Evolutionary conservation across 2,113 vertebrate genomes (phyloP), one percentile per base, ranked within the genome.

Genomic region (Aspiorhynchus laticeps): DNA sequence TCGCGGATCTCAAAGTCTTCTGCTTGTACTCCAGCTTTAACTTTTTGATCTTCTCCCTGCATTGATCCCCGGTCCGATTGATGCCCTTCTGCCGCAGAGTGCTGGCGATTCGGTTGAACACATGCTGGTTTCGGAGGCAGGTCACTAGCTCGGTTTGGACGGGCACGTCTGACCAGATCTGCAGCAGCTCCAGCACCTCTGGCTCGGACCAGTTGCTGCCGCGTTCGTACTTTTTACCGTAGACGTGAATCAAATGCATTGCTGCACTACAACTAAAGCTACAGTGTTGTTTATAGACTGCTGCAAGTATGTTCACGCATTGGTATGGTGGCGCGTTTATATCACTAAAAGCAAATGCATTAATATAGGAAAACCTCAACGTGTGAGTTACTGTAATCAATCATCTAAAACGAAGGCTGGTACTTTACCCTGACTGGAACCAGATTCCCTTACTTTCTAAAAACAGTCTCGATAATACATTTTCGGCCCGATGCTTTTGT

Each of bases 11-110:
- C 4, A 93, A 85, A 5, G 92, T 93, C 26, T 96, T 97, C 89
- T 95, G 94, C 78, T 96, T 97, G 84, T 98, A 98, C 80, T 98
- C 97, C 90, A 98, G 92, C 91, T 97, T 98, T 96, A 98, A 97
- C 92, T 98, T 98, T 85, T 98, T 98, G 86, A 98, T 98, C 92
- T 98, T 97, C 93, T 97, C 97, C 28, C 96, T 90, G 92, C 96
- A 96, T 92, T 97, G 96, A 89, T 96, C 96, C 0, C 96, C 96
- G 0, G 96, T 97, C 12, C 96, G 95, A 86, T 94, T 96, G 90
- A 96, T 95, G 74, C 97, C 96, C 89, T 96, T 97, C 24, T 96
- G 95, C 11, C 94, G 92, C 91, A 97, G 86, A 71, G 96, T 92
- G 88, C 96, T 95, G 0, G 96, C 96, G 26, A 98, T 97, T 84